phyloP scores from a whole-genome alignment of 2,888 invertebrate genomes.

The Pterobdella sp. region DNA sequence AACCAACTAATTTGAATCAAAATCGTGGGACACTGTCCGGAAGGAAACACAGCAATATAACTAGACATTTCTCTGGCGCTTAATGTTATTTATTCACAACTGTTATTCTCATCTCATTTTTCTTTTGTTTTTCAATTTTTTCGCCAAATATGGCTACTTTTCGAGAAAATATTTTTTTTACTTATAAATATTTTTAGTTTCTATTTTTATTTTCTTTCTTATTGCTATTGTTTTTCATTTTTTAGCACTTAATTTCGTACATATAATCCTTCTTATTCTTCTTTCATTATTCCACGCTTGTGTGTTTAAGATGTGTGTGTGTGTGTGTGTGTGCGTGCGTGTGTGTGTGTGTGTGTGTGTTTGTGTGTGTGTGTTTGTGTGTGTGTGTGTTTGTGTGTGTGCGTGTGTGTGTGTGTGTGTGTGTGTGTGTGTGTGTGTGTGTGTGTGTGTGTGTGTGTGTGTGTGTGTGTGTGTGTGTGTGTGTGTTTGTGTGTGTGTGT shows the following conservation, averaged over 20 bases:
- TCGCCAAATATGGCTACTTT: too few relatives aligned
- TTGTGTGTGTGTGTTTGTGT: conserved; percentile 15
- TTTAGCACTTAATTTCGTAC: not conserved
- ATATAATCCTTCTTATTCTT: too few relatives aligned
- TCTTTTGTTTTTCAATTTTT: too few relatives aligned
- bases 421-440: conserved; percentile 11
- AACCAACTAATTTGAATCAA: too few relatives aligned
- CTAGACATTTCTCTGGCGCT: too few relatives aligned
- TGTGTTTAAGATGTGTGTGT: not conserved
- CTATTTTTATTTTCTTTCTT: not conserved
- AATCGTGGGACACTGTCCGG: too few relatives aligned
- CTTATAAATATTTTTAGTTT: too few relatives aligned
- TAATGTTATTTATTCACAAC: too few relatives aligned
- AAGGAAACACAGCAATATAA: too few relatives aligned
- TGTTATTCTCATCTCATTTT: too few relatives aligned
- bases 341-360: conserved; percentile 9
- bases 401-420: conserved; percentile 14
- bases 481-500: conserved; percentile 10
- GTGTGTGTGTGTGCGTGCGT: not conserved
- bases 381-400: conserved; percentile 6
- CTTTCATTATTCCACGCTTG: too few relatives aligned
- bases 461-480: conserved; percentile 1
- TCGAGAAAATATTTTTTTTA: too few relatives aligned
- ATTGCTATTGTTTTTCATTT: not conserved
- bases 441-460: conserved; percentile 14